Conservation (phyloP, 2,797 vertebrate genomes). For the Morus bassanus region DNA sequence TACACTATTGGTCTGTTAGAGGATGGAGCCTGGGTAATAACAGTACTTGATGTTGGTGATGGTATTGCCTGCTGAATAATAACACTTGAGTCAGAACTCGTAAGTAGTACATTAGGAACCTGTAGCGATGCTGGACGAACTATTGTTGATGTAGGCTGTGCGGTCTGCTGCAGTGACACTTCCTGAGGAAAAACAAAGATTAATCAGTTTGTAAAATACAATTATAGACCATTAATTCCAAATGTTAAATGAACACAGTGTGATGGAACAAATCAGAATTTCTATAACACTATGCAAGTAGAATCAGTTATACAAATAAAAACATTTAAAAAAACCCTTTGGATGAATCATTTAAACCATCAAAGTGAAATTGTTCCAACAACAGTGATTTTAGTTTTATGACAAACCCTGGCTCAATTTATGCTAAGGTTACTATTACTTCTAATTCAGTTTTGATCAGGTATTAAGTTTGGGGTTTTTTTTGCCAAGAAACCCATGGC, state of each 20-base stretch:
- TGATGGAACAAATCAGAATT: not conserved
- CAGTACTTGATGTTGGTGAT: conserved; percentile 98
- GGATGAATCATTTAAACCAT: not conserved
- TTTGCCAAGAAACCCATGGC: not conserved
- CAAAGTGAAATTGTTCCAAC: not conserved
- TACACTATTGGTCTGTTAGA: conserved; percentile 98
- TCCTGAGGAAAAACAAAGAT: conserved; percentile 83
- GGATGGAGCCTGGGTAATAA: conserved; percentile 97
- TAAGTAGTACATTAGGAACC: conserved; percentile 97
- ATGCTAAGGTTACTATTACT: not conserved
- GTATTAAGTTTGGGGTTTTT: not conserved
- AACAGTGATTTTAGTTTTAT: not conserved
- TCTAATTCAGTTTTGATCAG: not conserved
- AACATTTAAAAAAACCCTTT: not conserved
- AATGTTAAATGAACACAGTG: not conserved
- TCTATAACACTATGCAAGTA: not conserved
- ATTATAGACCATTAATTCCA: not conserved
- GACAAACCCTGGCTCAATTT: not conserved
- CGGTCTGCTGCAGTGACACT: conserved; percentile 91
- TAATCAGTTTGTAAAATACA: conserved; percentile 11
- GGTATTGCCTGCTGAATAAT: conserved; percentile 98
- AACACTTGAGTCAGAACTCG: conserved; percentile 96
- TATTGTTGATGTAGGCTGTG: conserved; percentile 95
- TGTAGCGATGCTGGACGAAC: conserved; percentile 97
- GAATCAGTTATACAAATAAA: not conserved